Evolutionary conservation across 2,797 vertebrate species (phyloP), one percentile per base, ranked within the genome.

Genomic region (Molossus molossus): DNA sequence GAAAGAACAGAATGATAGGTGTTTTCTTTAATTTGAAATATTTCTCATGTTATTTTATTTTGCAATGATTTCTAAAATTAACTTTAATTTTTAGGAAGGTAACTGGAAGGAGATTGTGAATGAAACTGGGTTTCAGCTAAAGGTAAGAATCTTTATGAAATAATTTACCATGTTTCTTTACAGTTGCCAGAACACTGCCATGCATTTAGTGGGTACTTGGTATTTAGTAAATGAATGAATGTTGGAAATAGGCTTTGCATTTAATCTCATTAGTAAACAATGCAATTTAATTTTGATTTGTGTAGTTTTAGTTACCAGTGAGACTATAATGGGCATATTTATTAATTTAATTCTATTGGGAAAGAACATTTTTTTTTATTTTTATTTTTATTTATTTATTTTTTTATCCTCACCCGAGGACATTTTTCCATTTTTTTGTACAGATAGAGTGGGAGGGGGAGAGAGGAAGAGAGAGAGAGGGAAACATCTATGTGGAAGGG

Each of bases 121-220:
- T 97, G 99, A 99, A 94, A 99, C 99, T 27, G 99, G 99, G 80
- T 99, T 99, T 98, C 99, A 99, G 94, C 98, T 99, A 48, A 99
- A 99, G 99, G 99, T 99, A 99, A 97, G 97, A 62, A 27, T 87
- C 48, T 88, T 92, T 87, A 5, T 81, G 88, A 85, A 95, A 48
- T 81, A 37, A 60, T 89, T 62, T 67, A 13, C 6, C 18, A 1
- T 27, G 5, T 57, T 27, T 29, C 17, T 90, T 88, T 80, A 73
- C 1, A 13, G 1, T 85, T 85, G 17, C 45, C 29, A 62, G 60
- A 20, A 67, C 8, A 45, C 29, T 81, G 27, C 73, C 18, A 6
- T 37, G 9, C 20, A 50, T 23, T 91, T 70, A 81, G 4, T 96
- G 93, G 33, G 14, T 87, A 58, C 17, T 87, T 75, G 37, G 10